phyloP scores from a whole-genome alignment of 2,113 vertebrate genomes.

The Picathartes gymnocephalus region DNA sequence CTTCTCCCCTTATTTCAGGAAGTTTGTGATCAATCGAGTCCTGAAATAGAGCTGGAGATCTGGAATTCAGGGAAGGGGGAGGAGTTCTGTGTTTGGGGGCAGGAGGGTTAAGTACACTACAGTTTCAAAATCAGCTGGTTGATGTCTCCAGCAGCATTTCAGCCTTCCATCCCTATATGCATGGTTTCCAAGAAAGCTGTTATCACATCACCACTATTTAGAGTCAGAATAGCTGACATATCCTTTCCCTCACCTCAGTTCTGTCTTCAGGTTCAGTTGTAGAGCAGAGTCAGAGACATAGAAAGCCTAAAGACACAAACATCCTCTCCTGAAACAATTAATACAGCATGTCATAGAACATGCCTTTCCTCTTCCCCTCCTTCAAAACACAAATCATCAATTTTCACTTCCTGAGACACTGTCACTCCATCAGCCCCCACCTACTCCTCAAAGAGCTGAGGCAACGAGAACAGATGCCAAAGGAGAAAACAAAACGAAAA shows the following conservation, averaged over 20 bases:
- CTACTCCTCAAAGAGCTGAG: background rate
- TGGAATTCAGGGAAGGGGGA: background rate
- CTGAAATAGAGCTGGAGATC: slow-evolving; percentile 34
- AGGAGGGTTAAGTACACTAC: background rate
- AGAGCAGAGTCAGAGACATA: background rate
- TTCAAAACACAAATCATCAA: background rate
- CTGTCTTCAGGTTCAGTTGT: background rate
- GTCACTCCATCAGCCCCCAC: background rate
- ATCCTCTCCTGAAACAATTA: background rate
- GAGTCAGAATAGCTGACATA: background rate
- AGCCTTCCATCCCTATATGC: background rate
- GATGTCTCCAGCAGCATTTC: background rate
- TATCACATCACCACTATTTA: background rate
- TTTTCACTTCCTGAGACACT: background rate
- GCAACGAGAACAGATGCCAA: background rate
- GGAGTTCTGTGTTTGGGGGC: background rate
- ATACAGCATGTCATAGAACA: accelerated
- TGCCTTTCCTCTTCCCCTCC: background rate
- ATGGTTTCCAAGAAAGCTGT: slow-evolving; percentile 5
- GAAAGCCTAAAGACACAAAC: background rate
- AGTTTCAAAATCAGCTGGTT: background rate
- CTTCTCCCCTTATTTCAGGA: slow-evolving; percentile 43
- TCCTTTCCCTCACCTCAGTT: background rate
- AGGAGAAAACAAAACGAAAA: background rate
- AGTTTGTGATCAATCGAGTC: slow-evolving; percentile 30